Conservation (phyloP, 2,888 invertebrate genomes). For the Salticus scenicus region DNA sequence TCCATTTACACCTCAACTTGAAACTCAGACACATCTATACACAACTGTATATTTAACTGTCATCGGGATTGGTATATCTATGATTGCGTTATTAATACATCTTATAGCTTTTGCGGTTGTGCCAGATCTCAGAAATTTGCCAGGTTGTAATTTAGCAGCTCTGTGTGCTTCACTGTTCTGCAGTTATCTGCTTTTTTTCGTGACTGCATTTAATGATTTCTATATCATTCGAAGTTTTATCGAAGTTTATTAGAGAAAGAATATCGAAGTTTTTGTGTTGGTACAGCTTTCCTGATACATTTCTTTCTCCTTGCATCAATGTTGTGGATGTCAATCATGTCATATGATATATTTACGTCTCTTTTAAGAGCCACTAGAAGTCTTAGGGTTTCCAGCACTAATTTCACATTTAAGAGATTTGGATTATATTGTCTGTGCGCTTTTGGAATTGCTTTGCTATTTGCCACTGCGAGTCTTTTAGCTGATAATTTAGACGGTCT, state of each 20-base stretch:
- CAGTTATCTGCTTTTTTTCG: constrained; percentile 72
- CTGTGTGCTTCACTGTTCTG: constrained; percentile 76
- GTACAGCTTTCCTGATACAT: constrained; percentile 69
- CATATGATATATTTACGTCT: constrained; percentile 75
- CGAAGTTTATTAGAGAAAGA: no score
- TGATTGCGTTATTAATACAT: constrained; percentile 51
- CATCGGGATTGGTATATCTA: constrained; percentile 56
- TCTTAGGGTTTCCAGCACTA: constrained; percentile 76
- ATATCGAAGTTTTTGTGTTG: no score
- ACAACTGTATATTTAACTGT: constrained; percentile 74
- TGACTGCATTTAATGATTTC: constrained; percentile 72
- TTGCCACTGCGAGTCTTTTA: constrained; percentile 75
- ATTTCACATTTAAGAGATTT: constrained; percentile 76
- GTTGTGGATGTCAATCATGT: constrained; percentile 63
- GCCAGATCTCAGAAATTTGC: constrained; percentile 74
- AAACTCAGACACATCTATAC: neutral
- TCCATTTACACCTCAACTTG: neutral
- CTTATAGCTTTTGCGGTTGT: constrained; percentile 48
- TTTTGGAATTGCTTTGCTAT: constrained; percentile 76
- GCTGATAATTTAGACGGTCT: constrained; percentile 73
- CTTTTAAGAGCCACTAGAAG: constrained; percentile 77
- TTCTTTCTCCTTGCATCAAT: constrained; percentile 63
- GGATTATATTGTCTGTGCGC: constrained; percentile 76
- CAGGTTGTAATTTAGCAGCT: constrained; percentile 74
- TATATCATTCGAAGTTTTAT: no score